phyloP scores from a whole-genome alignment of 1,140 invertebrate genomes.

The Hirudo medicinalis region DNA sequence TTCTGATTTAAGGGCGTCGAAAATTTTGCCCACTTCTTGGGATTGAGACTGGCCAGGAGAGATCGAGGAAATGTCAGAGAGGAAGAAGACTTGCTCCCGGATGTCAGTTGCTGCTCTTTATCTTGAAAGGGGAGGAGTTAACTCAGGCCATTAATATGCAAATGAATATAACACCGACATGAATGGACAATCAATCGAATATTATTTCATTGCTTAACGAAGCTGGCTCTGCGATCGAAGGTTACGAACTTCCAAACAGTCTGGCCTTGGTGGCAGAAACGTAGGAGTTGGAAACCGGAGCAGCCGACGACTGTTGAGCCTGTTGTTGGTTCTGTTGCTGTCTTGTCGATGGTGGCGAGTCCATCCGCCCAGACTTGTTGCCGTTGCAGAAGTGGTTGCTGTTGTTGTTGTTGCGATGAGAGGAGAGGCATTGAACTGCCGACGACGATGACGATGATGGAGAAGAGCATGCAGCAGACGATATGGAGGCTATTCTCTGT shows the following conservation, averaged over 20 bases:
- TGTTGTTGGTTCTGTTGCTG: constrained; percentile 10
- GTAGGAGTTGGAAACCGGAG: neutral
- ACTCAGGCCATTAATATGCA: too few species aligned
- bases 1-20: neutral
- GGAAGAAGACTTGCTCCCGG: neutral
- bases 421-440: neutral
- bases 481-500: neutral
- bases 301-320: neutral
- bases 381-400: neutral
- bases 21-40: neutral
- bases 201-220: too few species aligned
- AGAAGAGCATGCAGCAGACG: neutral
- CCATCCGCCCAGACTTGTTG: neutral
- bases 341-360: neutral
- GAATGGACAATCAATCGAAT: too few species aligned
- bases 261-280: neutral
- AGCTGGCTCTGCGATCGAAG: too few species aligned
- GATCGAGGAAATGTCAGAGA: neutral
- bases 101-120: too few species aligned
- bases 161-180: too few species aligned
- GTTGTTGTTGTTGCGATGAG: neutral
- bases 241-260: neutral
- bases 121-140: too few species aligned
- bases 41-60: constrained; percentile 11
- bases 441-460: neutral